These are phyloP conservation scores for Anarhynchus alexandrinus DNA, from an alignment of 2,113 vertebrate species.

Conservation along the genomic window DNA sequence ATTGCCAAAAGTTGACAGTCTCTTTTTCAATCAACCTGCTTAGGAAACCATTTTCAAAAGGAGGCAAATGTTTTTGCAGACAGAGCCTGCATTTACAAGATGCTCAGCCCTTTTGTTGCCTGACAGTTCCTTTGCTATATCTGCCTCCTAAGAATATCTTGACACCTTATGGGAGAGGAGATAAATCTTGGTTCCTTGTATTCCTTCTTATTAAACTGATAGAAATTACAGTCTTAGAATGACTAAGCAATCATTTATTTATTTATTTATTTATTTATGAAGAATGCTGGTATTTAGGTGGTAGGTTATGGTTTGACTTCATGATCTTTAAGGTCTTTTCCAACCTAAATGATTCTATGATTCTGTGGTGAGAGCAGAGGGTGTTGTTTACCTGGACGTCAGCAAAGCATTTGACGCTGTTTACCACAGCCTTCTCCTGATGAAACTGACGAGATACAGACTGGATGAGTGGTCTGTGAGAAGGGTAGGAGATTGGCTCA, in stretches of 20 bases:
- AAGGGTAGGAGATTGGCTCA: not conserved
- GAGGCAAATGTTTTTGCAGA: not conserved
- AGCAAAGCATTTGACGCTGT: not conserved
- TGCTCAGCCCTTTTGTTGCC: not conserved
- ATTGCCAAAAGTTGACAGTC: not conserved
- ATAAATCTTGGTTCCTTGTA: not conserved
- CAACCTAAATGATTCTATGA: too few species aligned
- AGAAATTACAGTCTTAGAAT: not conserved
- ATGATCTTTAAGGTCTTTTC: too few species aligned
- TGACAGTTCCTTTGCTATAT: not conserved
- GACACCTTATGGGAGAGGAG: not conserved
- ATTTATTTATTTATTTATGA: not conserved
- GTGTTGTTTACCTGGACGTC: not conserved
- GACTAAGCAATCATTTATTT: not conserved
- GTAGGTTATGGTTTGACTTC: too few species aligned
- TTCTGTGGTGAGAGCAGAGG: not conserved
- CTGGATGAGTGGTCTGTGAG: not conserved
- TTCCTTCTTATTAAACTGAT: not conserved
- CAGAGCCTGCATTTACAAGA: not conserved
- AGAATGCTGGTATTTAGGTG: not conserved
- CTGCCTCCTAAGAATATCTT: not conserved
- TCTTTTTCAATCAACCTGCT: not conserved
- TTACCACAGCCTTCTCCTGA: not conserved
- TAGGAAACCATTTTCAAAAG: not conserved
- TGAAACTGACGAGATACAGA: not conserved